Percentiles rank a stretch among this genome's conserved stretches.
phyloP scores from a whole-genome alignment of 2,113 vertebrate species.

The Cariama cristata region DNA sequence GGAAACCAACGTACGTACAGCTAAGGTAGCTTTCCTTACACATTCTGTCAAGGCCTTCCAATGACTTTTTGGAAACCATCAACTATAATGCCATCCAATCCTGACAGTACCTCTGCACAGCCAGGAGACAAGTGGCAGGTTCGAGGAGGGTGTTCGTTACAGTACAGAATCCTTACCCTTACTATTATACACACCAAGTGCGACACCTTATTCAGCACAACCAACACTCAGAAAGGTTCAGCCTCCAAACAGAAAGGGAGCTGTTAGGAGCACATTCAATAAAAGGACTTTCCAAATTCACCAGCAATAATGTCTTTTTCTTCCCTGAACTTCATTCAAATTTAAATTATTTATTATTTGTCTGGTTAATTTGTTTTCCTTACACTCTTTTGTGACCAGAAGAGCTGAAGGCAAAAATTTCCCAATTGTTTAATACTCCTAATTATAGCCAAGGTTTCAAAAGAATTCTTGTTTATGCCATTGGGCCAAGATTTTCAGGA shows the following conservation, averaged over 20 bases:
- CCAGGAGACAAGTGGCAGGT: not conserved
- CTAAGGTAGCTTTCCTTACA: not conserved
- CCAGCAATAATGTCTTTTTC: not conserved
- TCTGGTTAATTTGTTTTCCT: not conserved
- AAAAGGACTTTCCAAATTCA: not conserved
- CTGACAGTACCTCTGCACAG: not conserved
- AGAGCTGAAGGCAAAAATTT: not conserved
- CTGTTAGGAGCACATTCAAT: not conserved
- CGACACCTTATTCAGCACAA: not conserved
- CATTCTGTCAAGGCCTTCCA: not conserved
- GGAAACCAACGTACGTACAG: not conserved
- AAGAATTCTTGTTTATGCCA: not conserved
- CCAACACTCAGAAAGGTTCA: not conserved
- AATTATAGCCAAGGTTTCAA: not conserved
- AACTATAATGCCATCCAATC: not conserved
- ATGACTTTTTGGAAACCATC: constrained; percentile 10
- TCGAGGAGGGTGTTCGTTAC: not conserved
- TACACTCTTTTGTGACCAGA: not conserved
- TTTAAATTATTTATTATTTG: not conserved
- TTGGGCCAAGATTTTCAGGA: not conserved
- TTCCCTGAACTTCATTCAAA: not conserved
- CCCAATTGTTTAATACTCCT: not conserved
- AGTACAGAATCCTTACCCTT: not conserved
- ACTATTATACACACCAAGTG: not conserved
- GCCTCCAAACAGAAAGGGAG: not conserved